Evolutionary conservation across 2,797 vertebrate genomes (phyloP).

Genomic region (Acanthiza pusilla): DNA sequence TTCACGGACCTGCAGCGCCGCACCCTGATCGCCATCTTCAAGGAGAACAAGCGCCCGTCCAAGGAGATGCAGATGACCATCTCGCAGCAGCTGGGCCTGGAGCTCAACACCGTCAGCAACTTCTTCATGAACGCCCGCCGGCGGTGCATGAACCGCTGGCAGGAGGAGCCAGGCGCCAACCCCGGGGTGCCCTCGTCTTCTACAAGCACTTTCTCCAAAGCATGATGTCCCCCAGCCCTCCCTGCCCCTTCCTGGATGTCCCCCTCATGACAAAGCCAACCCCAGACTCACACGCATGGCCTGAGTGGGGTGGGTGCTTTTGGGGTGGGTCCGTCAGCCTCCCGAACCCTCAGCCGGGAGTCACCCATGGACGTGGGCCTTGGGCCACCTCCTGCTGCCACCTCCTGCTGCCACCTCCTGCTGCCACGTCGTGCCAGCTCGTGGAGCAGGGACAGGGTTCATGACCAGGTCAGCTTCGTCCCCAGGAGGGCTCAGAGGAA

Average conservation of each 20-base stretch:
- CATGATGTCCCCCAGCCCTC: conserved; percentile 76
- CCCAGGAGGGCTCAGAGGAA: not conserved
- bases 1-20: conserved; percentile 98
- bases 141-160: conserved; percentile 95
- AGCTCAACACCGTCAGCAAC: conserved; percentile 98
- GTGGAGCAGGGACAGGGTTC: not conserved
- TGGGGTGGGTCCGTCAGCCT: not conserved
- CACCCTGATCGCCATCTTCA: conserved; percentile 98
- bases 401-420: not conserved
- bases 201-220: conserved; percentile 92
- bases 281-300: not conserved
- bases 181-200: conserved; percentile 87
- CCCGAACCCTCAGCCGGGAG: not conserved
- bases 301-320: not conserved
- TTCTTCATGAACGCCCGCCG: conserved; percentile 99
- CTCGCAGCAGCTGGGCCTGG: conserved; percentile 96
- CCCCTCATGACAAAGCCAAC: conserved; percentile 54
- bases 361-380: not conserved
- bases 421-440: not conserved
- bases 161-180: conserved; percentile 87
- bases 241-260: conserved; percentile 58
- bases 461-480: not conserved
- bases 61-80: conserved; percentile 99
- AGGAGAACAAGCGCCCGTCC: conserved; percentile 97
- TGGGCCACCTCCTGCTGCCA: not conserved